Base-by-base conservation (phyloP, 2,888 invertebrate species). In the Caenorhabditis zanzibari region DNA sequence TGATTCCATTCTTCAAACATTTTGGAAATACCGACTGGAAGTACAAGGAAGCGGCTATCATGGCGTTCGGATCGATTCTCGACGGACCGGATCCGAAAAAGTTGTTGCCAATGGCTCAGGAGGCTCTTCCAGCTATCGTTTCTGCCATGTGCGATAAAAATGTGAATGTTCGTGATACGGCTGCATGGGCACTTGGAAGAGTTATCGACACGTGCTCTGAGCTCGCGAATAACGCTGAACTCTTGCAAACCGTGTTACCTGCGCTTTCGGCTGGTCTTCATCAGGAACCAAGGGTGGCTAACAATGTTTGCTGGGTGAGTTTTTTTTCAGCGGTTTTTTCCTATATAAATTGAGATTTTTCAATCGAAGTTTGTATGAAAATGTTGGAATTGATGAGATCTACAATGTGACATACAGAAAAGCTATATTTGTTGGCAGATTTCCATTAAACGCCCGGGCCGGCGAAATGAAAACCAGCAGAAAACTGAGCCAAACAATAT, bases 141-240 rank as follows among this genome's bases (percentile, higher is more conserved):
- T 95, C 96, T 89, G 94, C 97, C 38, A 96, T 99, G 96, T 96
- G 96, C 91, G 99, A 99, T 93, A 94, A 94, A 2, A 96, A 96
- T 93, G 97, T 90, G 16, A 87, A 86, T 19, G 98, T 99, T 0
- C 94, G 97, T 85, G 98, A 99, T 93, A 98, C 98, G 0, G 96
- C 97, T 0, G 98, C 98, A 0, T 99, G 99, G 99, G 97, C 97
- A 0, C 96, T 99, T 89, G 98, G 98, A 10, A 95, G 98, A 84
- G 96, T 99, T 85, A 99, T 98, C 93, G 99, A 99, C 93, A 95
- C 88, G 1, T 91, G 90, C 73, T 90, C 90, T 22, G 90, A 89
- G 12, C 75, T 92, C n/a, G 91, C 88, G n/a, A 89, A 83, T 35
- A 89, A 87, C 63, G 83, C 85, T 24, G 82, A 86, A 28, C 85